Conservation (phyloP, 2,113 vertebrate species). For the Pogonocichla stellata region DNA sequence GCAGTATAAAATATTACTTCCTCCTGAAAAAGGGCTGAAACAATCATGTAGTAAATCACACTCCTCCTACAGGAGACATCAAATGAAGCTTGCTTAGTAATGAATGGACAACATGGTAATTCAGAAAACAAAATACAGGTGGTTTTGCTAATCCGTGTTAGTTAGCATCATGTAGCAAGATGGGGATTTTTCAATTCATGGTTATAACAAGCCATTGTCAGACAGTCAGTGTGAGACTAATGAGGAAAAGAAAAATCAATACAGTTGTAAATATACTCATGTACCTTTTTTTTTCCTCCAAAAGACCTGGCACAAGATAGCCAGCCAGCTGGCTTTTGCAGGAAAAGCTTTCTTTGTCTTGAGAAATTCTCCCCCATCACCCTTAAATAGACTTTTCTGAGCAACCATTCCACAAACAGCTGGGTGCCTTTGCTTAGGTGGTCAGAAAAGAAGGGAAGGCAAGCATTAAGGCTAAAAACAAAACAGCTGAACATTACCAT, state of each 20-base stretch:
- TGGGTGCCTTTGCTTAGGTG: constrained; percentile 10
- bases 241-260: constrained; percentile 13
- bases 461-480: constrained; percentile 39
- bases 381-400: constrained; percentile 1
- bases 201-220: neutral
- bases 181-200: neutral
- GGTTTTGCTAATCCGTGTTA: neutral
- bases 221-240: neutral
- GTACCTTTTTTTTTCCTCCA: neutral
- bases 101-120: neutral
- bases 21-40: neutral
- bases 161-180: neutral
- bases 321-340: neutral
- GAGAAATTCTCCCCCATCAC: neutral
- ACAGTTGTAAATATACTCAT: neutral
- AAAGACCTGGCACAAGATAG: neutral
- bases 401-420: constrained; percentile 16
- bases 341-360: constrained; percentile 16
- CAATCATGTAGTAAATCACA: neutral
- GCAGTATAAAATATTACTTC: neutral
- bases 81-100: neutral
- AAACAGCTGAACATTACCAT: constrained; percentile 6
- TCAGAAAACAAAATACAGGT: neutral
- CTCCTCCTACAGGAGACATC: neutral
- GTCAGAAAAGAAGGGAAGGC: constrained; percentile 2